Evolutionary conservation across 2,113 vertebrate species (phyloP).

Genomic region (Coptodon rendalli): DNA sequence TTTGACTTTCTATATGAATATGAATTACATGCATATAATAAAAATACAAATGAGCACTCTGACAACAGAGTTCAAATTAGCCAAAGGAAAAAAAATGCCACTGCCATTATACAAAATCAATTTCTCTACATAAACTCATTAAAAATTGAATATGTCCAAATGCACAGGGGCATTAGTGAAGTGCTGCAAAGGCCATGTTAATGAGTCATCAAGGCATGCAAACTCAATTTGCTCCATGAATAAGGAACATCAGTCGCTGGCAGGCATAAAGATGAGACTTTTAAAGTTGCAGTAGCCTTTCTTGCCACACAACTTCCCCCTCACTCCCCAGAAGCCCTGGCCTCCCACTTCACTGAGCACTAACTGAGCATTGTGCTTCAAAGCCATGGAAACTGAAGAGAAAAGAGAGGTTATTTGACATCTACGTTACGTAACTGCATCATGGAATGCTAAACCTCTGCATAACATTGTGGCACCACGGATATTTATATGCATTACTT

Average conservation of each 20-base stretch:
- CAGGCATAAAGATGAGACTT: constrained; percentile 55
- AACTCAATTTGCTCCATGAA: constrained; percentile 62
- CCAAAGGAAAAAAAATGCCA: not conserved
- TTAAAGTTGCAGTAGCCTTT: constrained; percentile 29
- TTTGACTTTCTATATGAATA: not conserved
- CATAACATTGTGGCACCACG: not conserved
- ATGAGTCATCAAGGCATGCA: constrained; percentile 64
- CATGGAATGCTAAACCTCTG: not conserved
- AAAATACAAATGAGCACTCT: not conserved
- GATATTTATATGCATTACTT: not conserved
- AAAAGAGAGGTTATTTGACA: not conserved
- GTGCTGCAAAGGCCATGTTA: constrained; percentile 51
- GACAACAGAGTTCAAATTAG: constrained; percentile 3
- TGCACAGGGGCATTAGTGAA: constrained; percentile 40
- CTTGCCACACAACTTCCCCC: not conserved
- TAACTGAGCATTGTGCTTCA: constrained; percentile 36
- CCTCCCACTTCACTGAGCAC: constrained; percentile 25
- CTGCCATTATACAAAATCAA: not conserved
- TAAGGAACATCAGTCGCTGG: constrained; percentile 57
- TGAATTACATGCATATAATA: not conserved
- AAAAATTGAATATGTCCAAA: constrained; percentile 40
- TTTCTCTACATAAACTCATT: constrained; percentile 14
- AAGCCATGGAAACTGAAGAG: not conserved
- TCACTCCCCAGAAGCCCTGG: not conserved
- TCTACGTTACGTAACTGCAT: not conserved